Base-by-base conservation (phyloP, 1,140 invertebrate species). In the Listronotus bonariensis region DNA sequence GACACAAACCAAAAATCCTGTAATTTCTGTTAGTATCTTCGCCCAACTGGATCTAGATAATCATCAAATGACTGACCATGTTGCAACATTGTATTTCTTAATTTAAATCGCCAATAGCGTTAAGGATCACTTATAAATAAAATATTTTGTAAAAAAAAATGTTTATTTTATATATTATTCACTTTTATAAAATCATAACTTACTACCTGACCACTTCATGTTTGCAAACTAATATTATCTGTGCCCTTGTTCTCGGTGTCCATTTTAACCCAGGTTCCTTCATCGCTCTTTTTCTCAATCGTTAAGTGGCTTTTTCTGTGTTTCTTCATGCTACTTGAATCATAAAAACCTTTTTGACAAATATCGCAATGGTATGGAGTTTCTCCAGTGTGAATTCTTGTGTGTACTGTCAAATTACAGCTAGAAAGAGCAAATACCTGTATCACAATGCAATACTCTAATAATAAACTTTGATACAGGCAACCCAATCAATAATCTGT, bases 291-390 rank as follows among this genome's bases (percentile, higher is more conserved):
- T 17, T 54, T 54, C 6, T 40, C 52, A 6, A 1, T 26, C 20
- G 5, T 5, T 3, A 54, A 26, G 43, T 72, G 69, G 20, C 56
- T 55, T 17, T 63, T 69, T 52, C 40, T 26, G 52, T 77, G 75
- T 66, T 72, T 74, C 41, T 75, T 74, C 59, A 73, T 49, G 20
- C 67, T 73, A 49, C 71, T 75, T 0, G 74, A 72, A 65, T 76
- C 74, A 45, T 73, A 72, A 78, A 84, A 79, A 20, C 77, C 70
- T 58, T 74, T 76, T 4, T 51, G 48, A 64, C 77, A 80, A 34
- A 75, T 52, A 9, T 70, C 54, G 65, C 77, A 80, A 15, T 66
- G 9, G 53, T 71, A 74, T 1, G 77, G 76, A 12, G 74, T 78
- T 64, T 80, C 77, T 1, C 76, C 77, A 0, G 77, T 79, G 61